Percentiles rank a stretch among this genome's conserved stretches.
Conservation (phyloP, 2,797 vertebrate species). For the Graptemys geographica region DNA sequence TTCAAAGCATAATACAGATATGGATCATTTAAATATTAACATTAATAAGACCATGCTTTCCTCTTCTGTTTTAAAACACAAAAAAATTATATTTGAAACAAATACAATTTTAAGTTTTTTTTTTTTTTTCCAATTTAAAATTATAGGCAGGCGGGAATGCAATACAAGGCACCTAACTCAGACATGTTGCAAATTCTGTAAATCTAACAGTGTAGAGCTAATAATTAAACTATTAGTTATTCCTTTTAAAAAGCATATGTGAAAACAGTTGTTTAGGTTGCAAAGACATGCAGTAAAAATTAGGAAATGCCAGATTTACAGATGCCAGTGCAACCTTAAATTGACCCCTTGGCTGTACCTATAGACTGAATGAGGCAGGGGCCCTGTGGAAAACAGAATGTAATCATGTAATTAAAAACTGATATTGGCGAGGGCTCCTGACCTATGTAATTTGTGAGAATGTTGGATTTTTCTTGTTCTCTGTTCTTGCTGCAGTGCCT, state of each 20-base stretch:
- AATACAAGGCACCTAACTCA: neutral
- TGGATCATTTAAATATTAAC: fast-evolving
- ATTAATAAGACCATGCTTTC: neutral
- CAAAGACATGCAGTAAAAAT: neutral
- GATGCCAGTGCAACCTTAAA: conserved; percentile 17
- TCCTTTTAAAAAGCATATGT: neutral
- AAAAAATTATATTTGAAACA: neutral
- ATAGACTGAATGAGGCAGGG: neutral
- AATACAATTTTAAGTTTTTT: conserved; percentile 9
- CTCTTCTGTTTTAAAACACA: neutral
- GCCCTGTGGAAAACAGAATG: neutral
- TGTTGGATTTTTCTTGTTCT: neutral
- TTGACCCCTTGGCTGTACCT: neutral
- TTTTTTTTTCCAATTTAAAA: conserved; percentile 19
- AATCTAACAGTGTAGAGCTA: neutral
- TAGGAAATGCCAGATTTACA: conserved; percentile 8
- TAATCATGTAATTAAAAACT: neutral
- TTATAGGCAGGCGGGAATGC: neutral
- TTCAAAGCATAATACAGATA: neutral
- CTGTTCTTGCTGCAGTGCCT: neutral
- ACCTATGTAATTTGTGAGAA: neutral
- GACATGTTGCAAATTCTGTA: neutral
- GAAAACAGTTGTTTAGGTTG: neutral
- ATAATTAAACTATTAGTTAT: neutral
- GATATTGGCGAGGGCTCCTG: neutral